Percentiles rank a stretch among this genome's conserved stretches.
phyloP scores from a whole-genome alignment of 2,888 invertebrate genomes.

The Eupsilia transversa region DNA sequence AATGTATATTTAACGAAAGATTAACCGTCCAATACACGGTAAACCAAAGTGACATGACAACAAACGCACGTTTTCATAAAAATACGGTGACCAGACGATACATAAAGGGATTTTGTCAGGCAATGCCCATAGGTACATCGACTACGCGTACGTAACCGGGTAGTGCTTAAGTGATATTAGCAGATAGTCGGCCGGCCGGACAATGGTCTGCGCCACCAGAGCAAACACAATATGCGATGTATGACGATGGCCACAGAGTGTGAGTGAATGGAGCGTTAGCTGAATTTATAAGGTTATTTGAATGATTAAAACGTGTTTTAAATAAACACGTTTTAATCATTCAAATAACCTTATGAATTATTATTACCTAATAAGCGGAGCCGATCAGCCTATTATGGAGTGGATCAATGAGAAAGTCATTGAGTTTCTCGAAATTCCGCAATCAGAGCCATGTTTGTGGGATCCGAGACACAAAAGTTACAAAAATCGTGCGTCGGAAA shows the following conservation, averaged over 20 bases:
- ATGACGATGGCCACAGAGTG: conserved; percentile 66
- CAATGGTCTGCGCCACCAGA: conserved; percentile 69
- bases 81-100: conserved; percentile 49
- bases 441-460: too few species aligned
- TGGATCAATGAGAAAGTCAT: too few species aligned
- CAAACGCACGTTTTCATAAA: conserved; percentile 43
- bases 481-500: too few species aligned
- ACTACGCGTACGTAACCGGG: conserved; percentile 32
- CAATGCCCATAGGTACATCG: conserved; percentile 56
- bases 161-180: conserved; percentile 76
- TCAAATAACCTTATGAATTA: too few species aligned
- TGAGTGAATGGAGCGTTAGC: conserved; percentile 17
- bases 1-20: neutral
- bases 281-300: neutral
- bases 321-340: too few species aligned
- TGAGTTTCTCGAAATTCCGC: too few species aligned
- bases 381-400: too few species aligned
- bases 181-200: conserved; percentile 72
- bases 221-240: conserved; percentile 83
- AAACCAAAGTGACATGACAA: neutral
- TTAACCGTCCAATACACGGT: too few species aligned
- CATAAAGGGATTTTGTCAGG: conserved; percentile 66
- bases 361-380: too few species aligned
- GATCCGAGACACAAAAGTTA: too few species aligned
- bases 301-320: too few species aligned